phyloP scores from a whole-genome alignment of 2,888 invertebrate species.

The Enoplolaimus lenunculus region DNA sequence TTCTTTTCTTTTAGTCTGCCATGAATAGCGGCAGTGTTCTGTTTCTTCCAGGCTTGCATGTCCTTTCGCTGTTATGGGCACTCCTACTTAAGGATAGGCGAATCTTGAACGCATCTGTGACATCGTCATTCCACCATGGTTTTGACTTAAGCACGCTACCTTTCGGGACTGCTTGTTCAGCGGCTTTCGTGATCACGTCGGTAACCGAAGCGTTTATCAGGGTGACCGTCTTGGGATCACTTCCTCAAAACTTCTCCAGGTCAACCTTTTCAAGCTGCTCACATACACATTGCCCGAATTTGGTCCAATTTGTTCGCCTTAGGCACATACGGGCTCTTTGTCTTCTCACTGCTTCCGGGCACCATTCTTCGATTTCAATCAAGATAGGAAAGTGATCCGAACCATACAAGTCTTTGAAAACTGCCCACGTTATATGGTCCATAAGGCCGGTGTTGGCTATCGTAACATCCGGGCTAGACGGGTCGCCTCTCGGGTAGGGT shows the following conservation, averaged over 20 bases:
- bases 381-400: constrained; percentile 9
- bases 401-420: neutral
- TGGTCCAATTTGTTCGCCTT: neutral
- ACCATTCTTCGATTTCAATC: constrained; percentile 1
- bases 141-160: neutral
- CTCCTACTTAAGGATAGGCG: neutral
- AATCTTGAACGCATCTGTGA: neutral
- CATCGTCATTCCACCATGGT: neutral
- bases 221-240: neutral
- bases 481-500: neutral
- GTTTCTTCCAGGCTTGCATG: no score
- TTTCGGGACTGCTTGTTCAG: neutral
- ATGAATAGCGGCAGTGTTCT: neutral
- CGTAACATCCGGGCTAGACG: constrained; percentile 12
- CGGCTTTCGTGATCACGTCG: neutral
- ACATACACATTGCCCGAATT: neutral
- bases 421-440: neutral
- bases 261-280: neutral
- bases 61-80: no score
- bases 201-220: neutral
- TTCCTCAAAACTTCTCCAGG: neutral
- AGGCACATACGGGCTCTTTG: neutral
- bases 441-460: neutral
- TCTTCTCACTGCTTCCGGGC: neutral
- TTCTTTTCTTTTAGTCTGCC: neutral